These are phyloP conservation scores for Mionectes macconnelli DNA, from an alignment of 2,113 vertebrate genomes.

Conservation along the genomic window DNA sequence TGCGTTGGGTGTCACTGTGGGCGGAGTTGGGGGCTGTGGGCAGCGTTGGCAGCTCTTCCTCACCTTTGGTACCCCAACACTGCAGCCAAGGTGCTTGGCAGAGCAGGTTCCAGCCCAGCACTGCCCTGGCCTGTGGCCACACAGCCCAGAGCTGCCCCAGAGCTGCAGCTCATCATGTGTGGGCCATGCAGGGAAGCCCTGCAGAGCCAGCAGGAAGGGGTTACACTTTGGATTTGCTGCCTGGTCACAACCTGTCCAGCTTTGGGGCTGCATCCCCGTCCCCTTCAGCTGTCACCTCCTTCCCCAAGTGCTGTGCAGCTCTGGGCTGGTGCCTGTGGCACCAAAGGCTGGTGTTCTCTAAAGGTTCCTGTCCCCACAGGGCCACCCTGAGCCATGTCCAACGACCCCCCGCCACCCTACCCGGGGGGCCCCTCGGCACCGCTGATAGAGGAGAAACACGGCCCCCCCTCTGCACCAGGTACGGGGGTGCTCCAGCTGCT, in stretches of 20 bases:
- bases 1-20: not conserved
- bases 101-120: not conserved
- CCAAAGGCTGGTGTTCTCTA: not conserved
- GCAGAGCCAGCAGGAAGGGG: not conserved
- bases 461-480: conserved; percentile 79
- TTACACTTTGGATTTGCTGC: not conserved
- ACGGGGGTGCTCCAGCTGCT: not conserved
- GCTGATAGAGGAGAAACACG: conserved; percentile 88
- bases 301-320: fast-evolving
- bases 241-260: not conserved
- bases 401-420: conserved; percentile 92
- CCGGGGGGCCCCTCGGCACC: conserved; percentile 91
- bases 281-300: fast-evolving
- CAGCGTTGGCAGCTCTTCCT: not conserved
- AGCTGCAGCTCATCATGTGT: fast-evolving
- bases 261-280: fast-evolving
- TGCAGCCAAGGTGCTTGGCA: not conserved
- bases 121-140: fast-evolving
- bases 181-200: not conserved
- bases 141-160: fast-evolving
- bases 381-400: conserved; percentile 81
- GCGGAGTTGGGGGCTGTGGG: not conserved
- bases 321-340: fast-evolving
- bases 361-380: conserved; percentile 25
- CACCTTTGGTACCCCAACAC: fast-evolving